Evolutionary conservation across 2,888 invertebrate species (phyloP).

Genomic region (Nemoura dubitans): DNA sequence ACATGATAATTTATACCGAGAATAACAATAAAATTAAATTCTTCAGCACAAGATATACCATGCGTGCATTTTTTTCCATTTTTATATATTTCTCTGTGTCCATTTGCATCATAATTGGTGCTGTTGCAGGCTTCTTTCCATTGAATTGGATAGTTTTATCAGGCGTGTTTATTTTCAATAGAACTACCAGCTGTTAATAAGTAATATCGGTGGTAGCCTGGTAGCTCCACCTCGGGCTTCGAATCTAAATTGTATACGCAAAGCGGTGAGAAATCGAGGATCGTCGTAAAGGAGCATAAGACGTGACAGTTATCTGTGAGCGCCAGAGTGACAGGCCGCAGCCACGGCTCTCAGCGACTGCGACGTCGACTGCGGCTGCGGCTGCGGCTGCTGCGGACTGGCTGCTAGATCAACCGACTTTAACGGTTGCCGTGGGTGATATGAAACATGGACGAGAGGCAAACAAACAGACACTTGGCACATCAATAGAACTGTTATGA

Average conservation of each 20-base stretch:
- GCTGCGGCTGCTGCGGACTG: too few relatives aligned
- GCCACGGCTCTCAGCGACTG: too few relatives aligned
- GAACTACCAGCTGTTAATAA: constrained; percentile 31
- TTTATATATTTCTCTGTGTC: background rate
- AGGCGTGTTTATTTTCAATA: constrained; percentile 26
- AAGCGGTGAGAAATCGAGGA: constrained; percentile 23
- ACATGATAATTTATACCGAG: background rate
- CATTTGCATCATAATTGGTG: background rate
- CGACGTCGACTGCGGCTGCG: too few relatives aligned
- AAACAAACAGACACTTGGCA: constrained; percentile 33
- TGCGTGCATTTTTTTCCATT: too few relatives aligned
- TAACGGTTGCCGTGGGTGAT: constrained; percentile 1
- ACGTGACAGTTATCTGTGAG: constrained; percentile 32
- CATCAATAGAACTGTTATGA: constrained; percentile 19
- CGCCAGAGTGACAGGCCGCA: background rate
- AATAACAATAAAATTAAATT: background rate
- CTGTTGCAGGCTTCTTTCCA: constrained; percentile 8
- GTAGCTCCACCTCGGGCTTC: background rate
- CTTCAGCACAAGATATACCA: background rate
- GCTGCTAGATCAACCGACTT: background rate
- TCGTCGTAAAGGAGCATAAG: background rate
- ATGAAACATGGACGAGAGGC: constrained; percentile 33
- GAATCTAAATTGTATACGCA: constrained; percentile 36
- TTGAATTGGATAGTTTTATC: constrained; percentile 27
- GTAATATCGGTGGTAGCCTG: constrained; percentile 9